These are phyloP conservation scores for Podocnemis expansa DNA, from an alignment of 2,113 vertebrate genomes.

Conservation along the genomic window DNA sequence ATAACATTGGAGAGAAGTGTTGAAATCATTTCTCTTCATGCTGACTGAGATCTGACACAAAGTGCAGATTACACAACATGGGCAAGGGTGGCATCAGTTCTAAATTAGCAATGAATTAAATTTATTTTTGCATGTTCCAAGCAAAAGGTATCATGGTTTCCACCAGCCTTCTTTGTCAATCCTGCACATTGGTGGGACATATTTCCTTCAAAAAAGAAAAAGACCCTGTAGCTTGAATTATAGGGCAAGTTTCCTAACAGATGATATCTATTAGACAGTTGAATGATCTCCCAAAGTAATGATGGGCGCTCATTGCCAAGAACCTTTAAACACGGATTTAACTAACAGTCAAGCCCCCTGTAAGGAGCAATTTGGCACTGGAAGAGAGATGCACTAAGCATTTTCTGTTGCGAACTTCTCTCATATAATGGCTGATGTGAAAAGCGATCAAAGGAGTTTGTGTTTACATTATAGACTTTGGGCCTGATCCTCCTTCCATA, in stretches of 20 bases:
- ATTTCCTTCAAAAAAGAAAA: not conserved
- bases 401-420: not conserved
- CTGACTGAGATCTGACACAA: rapidly evolving
- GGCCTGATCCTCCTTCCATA: not conserved
- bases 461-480: not conserved
- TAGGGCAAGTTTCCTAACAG: not conserved
- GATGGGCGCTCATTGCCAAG: not conserved
- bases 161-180: not conserved
- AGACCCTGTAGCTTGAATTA: not conserved
- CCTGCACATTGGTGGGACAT: not conserved
- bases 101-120: rapidly evolving
- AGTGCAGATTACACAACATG: rapidly evolving
- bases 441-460: not conserved
- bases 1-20: not conserved
- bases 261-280: not conserved
- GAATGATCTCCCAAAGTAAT: not conserved
- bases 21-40: not conserved
- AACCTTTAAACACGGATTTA: not conserved
- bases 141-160: not conserved
- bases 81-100: rapidly evolving
- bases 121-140: not conserved
- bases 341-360: not conserved
- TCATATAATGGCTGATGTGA: not conserved
- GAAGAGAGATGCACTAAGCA: not conserved
- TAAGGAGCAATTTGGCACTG: not conserved